Evolutionary conservation across 2,888 invertebrate genomes (phyloP).

Genomic region (Gymnocheta viridis): DNA sequence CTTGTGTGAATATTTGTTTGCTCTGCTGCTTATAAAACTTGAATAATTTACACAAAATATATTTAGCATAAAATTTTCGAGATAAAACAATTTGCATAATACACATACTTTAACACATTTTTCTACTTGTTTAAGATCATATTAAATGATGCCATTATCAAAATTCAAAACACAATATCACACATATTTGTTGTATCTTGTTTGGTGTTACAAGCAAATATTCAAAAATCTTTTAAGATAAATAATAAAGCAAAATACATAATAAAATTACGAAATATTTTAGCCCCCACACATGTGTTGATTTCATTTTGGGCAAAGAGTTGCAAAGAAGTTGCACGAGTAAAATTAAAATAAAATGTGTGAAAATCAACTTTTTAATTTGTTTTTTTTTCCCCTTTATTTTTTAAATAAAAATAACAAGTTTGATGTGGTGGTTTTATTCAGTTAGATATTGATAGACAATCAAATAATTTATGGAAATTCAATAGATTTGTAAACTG

Average conservation of each 20-base stretch:
- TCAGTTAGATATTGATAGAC: constrained; percentile 30
- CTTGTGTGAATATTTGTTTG: not conserved
- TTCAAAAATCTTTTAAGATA: constrained; percentile 13
- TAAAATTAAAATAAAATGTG: constrained; percentile 36
- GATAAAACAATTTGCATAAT: constrained; percentile 15
- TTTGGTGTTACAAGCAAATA: constrained; percentile 27
- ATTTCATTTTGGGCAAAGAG: constrained; percentile 10
- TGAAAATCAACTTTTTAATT: constrained; percentile 50
- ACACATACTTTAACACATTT: constrained; percentile 16
- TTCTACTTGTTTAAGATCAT: not conserved
- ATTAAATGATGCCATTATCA: constrained; percentile 49
- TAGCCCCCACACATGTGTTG: constrained; percentile 50
- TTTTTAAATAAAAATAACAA: constrained; percentile 24
- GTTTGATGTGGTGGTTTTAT: constrained; percentile 28
- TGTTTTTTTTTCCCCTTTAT: too few species aligned
- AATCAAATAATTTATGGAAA: constrained; percentile 38
- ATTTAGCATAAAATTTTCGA: not conserved
- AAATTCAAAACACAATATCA: constrained; percentile 23
- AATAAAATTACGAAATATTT: constrained; percentile 55
- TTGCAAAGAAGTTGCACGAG: constrained; percentile 19
- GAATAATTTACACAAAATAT: not conserved
- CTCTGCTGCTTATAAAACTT: not conserved
- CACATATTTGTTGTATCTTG: constrained; percentile 45
- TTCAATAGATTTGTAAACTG: not conserved
- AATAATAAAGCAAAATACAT: constrained; percentile 9